Percentiles rank a stretch among this genome's conserved stretches.
phyloP scores from a whole-genome alignment of 2,113 vertebrate species.

The Meleagris gallopavo region DNA sequence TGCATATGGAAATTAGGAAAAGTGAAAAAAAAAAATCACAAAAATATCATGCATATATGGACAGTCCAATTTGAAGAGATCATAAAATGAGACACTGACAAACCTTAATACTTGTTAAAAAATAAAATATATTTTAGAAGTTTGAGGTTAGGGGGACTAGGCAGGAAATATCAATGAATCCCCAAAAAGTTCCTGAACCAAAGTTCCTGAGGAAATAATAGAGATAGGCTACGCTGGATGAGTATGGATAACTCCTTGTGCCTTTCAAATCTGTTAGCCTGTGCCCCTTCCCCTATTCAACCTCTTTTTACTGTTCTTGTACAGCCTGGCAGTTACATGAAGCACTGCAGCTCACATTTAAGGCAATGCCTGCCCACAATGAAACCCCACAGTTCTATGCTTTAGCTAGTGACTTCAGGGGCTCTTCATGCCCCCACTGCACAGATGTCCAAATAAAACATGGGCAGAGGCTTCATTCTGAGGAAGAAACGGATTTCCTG shows the following conservation, averaged over 20 bases:
- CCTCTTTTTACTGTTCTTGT: not conserved
- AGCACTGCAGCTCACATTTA: not conserved
- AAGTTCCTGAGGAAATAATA: not conserved
- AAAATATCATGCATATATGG: not conserved
- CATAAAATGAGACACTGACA: not conserved
- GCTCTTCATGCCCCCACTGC: not conserved
- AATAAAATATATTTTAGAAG: not conserved
- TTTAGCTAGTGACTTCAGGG: not conserved
- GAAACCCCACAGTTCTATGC: not conserved
- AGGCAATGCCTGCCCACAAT: not conserved
- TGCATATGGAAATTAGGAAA: not conserved
- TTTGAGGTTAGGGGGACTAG: not conserved
- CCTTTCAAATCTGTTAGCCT: not conserved
- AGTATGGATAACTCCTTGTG: rapidly evolving
- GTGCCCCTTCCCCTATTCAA: not conserved
- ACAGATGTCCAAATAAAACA: not conserved
- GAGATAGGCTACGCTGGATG: not conserved
- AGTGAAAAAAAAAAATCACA: not conserved
- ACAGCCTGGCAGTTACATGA: rapidly evolving
- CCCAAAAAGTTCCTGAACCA: too few species aligned
- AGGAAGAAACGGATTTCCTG: not conserved
- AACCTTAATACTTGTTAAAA: not conserved
- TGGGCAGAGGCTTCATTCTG: not conserved
- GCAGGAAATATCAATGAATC: not conserved
- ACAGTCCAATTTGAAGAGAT: not conserved